A percentile compares a stretch with the other conserved stretches of the same genome.
These are phyloP conservation scores for Drosophila suzukii DNA, from an alignment of 1,140 invertebrate species.

Conservation along the genomic window DNA sequence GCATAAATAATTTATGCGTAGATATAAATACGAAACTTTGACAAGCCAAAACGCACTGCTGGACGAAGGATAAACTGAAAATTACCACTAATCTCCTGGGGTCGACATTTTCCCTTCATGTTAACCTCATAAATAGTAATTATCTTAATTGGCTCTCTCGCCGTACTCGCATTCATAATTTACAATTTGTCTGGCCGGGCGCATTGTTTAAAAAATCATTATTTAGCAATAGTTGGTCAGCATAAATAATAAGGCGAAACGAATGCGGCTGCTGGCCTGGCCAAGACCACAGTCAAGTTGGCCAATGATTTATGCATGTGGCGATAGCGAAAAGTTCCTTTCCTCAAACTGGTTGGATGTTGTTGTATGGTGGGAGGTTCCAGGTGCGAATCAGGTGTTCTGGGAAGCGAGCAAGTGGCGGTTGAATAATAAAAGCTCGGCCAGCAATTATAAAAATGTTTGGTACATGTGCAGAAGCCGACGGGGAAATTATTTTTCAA, in stretches of 20 bases:
- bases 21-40: slow-evolving; percentile 76
- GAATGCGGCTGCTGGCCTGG: slow-evolving; percentile 1
- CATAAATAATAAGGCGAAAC: slow-evolving; percentile 57
- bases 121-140: slow-evolving; percentile 79
- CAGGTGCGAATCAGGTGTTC: slow-evolving; percentile 5
- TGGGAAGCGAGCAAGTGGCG: slow-evolving; percentile 29
- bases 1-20: slow-evolving; percentile 78
- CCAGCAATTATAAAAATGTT: slow-evolving; percentile 65
- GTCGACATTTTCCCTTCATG: slow-evolving; percentile 34
- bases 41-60: slow-evolving; percentile 10
- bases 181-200: slow-evolving; percentile 18
- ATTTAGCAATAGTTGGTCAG: slow-evolving; percentile 56
- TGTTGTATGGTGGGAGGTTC: not conserved
- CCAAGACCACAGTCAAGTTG: slow-evolving; percentile 13
- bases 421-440: slow-evolving; percentile 57
- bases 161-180: slow-evolving; percentile 58
- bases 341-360: slow-evolving; percentile 2
- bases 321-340: slow-evolving; percentile 44
- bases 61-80: slow-evolving; percentile 44
- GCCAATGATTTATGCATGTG: slow-evolving; percentile 60
- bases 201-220: slow-evolving; percentile 71
- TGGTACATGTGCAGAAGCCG: slow-evolving; percentile 38
- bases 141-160: slow-evolving; percentile 71
- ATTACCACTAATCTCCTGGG: slow-evolving; percentile 69
- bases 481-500: slow-evolving; percentile 30